A percentile compares a stretch with the other conserved stretches of the same genome.
These are phyloP conservation scores for Zapus hudsonius DNA, from an alignment of 2,113 vertebrate genomes.

Conservation along the genomic window DNA sequence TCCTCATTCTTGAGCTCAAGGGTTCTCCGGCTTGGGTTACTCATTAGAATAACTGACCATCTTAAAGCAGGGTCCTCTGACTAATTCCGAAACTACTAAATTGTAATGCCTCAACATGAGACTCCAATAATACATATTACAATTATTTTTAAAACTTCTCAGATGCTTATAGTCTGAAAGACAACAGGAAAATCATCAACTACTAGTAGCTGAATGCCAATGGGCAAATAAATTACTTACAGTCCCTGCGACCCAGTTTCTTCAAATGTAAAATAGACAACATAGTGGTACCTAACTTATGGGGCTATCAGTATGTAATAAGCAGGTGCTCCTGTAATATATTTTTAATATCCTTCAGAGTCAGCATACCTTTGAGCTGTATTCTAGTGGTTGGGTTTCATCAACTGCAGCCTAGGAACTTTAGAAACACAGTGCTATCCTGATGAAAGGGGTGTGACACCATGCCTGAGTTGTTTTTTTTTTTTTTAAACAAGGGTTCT, in stretches of 20 bases:
- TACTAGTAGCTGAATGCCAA: background rate
- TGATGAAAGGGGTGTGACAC: background rate
- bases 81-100: background rate
- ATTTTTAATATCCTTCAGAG: background rate
- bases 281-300: background rate
- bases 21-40: background rate
- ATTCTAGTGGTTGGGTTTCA: background rate
- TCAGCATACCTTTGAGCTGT: background rate
- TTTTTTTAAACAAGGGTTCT: too few relatives aligned
- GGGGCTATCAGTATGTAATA: background rate
- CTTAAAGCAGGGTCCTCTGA: background rate
- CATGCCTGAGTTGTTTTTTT: too few relatives aligned
- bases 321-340: background rate
- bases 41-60: background rate
- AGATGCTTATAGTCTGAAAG: background rate
- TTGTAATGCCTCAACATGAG: background rate
- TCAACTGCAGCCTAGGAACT: background rate
- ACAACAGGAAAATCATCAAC: background rate
- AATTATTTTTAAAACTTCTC: background rate
- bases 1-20: background rate
- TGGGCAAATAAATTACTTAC: background rate
- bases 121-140: background rate
- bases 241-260: background rate
- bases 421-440: background rate
- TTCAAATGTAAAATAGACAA: background rate